Evolutionary conservation across 2,113 vertebrate genomes (phyloP).

Genomic region (human (Homo sapiens)): GRCh38 chr16:85589001-85589500

Average conservation of each 20-base stretch:
- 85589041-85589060: neutral
- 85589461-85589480: neutral
- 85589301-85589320: neutral
- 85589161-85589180: neutral
- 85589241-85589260: neutral
- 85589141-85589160: neutral
- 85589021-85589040: no score
- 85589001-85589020: no score
- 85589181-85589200: accelerated
- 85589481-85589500: neutral
- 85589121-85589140: neutral
- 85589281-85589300: neutral
- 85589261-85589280: neutral
- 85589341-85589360: neutral
- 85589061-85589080: neutral
- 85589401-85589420: no score
- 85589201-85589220: neutral
- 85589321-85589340: neutral
- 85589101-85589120: accelerated
- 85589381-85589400: neutral
- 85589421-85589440: no score
- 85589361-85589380: accelerated
- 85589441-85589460: no score
- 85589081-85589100: neutral
- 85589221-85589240: neutral